Evolutionary conservation across 2,113 vertebrate genomes (phyloP), one percentile per base, ranked within the genome.

Genomic region (Bungarus multicinctus): DNA sequence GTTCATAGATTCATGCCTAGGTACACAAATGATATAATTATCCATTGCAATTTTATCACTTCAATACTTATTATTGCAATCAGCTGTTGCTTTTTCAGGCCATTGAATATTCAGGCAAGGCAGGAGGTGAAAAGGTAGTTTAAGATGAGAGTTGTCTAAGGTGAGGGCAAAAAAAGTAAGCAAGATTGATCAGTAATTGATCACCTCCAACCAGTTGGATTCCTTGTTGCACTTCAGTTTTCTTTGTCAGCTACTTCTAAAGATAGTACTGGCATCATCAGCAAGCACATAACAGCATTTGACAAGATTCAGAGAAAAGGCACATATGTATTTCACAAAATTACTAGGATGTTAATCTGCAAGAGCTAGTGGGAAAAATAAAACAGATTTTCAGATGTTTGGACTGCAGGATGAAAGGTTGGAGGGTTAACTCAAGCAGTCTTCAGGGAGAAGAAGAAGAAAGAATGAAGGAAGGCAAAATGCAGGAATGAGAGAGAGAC

Each of bases 391-490:
- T 90, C 3, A 9, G 20, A 93, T 34, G 9, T 93, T 94, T 88
- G 14, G 27, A 93, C 45, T 7, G 92, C 47, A 90, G 92, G 16
- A 22, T 85, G 95, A 86, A 6, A 93, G 85, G 95, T 96, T 94
- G 91, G 95, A 96, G 55, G 92, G 93, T 88, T 92, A 92, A 60
- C 52, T 89, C 50, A 94, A 91, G 53, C 93, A 94, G 81, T 95
- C 92, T 96, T 90, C 64, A 90, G 90, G 87, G 89, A 7, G 25
- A 60, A 85, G 22, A 50, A 50, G 74, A 39, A 81, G 18, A 81
- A 81, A 50, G 53, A 55, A 89, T 4, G 16, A 14, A 39, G 34
- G 86, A 16, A 50, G 92, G 94, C 88, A 90, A 2, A 14, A 92
- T 94, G 11, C 2, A 50, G 12, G 93, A 94, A 87, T 86, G 0